Base-by-base conservation (phyloP, 2,113 vertebrate genomes). In the Nothobranchius furzeri region DNA sequence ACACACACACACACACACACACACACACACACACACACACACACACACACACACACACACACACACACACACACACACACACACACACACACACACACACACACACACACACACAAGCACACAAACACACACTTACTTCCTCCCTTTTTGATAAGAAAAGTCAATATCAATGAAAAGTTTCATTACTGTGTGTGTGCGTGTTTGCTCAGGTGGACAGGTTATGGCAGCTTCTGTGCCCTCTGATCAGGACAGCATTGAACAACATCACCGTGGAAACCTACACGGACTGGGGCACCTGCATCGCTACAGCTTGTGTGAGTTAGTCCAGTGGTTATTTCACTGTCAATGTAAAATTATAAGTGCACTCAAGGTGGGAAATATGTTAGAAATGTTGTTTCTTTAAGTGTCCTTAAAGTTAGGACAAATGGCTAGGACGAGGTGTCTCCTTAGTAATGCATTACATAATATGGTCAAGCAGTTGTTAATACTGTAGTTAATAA, bases 261-360 rank as follows among this genome's bases (percentile, higher is more conserved):
- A 96, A 95, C 89, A 95, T 99, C 68, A 99, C 96, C 0, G 94
- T 99, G 69, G 97, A 99, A 74, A 98, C 95, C 0, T 98, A 95
- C 46, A 95, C 92, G 1, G 97, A 98, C 70, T 98, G 97, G 97
- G 97, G 97, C 67, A 96, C 96, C 0, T 98, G 96, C 75, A 95
- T 99, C 82, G 96, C 97, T 36, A 98, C 96, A 0, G 96, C 96
- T 55, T 98, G 96, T 89, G 97, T 98, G 91, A 93, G 96, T 92
- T 12, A 36, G 37, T 0, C 15, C 25, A 43, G 1, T 17, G 55
- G 9, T 42, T 30, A 30, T 47, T 14, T 47, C 20, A 20, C 20
- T 20, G 20, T 20, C 20, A 20, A 1, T 20, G 20, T 20, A 20
- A 6, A 14, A 14, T 14, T 13, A 15, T n/a, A 15, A 15, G 47